These are phyloP conservation scores for Labrus mixtus DNA, from an alignment of 2,113 vertebrate genomes.

Conservation along the genomic window DNA sequence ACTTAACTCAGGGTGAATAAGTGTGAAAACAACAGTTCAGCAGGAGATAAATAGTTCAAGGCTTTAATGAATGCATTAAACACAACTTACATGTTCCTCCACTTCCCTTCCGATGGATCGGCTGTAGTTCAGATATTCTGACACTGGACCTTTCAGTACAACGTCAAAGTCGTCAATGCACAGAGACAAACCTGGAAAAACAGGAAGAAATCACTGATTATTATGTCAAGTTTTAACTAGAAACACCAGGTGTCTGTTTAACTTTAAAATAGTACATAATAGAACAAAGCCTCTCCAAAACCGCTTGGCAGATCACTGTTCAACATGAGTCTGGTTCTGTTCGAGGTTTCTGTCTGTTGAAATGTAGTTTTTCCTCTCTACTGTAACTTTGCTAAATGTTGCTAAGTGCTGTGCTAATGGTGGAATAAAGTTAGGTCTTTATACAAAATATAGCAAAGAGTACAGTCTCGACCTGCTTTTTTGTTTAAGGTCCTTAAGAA, in stretches of 20 bases:
- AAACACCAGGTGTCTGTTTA: not conserved
- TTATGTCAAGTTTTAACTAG: not conserved
- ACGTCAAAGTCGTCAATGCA: constrained; percentile 91
- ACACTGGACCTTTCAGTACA: constrained; percentile 87
- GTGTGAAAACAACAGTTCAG: too few relatives aligned
- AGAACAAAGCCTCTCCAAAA: not conserved
- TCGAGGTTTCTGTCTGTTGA: too few relatives aligned
- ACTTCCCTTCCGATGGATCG: constrained; percentile 90
- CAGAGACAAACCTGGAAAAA: constrained; percentile 83
- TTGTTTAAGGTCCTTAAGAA: too few relatives aligned
- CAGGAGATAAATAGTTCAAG: too few relatives aligned
- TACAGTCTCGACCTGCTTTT: too few relatives aligned
- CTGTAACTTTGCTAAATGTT: too few relatives aligned
- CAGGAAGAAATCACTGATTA: not conserved
- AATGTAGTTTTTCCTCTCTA: too few relatives aligned
- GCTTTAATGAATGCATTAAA: not conserved
- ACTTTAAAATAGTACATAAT: not conserved
- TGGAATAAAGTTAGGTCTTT: too few relatives aligned
- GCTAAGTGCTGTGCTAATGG: too few relatives aligned
- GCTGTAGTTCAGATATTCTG: constrained; percentile 91
- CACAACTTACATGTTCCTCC: constrained; percentile 92
- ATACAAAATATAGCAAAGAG: too few relatives aligned
- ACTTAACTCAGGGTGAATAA: too few relatives aligned
- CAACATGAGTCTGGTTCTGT: too few relatives aligned
- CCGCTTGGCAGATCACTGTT: not conserved